Conservation (phyloP, 2,888 invertebrate species). For the Nemurella pictetii region DNA sequence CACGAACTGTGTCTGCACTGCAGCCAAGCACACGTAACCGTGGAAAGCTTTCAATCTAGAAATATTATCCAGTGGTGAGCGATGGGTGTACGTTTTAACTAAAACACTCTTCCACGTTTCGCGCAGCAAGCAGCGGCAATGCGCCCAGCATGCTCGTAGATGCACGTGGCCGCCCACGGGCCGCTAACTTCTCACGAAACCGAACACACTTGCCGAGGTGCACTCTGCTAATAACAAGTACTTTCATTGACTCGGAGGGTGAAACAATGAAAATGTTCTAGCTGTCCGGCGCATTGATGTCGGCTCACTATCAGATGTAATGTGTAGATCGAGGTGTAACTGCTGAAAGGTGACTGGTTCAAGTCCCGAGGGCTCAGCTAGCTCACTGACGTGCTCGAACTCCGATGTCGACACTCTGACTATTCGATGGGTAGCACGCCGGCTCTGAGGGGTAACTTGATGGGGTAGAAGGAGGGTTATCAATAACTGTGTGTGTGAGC, state of each 20-base stretch:
- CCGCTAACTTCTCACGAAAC: background rate
- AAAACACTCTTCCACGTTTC: background rate
- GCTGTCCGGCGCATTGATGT: no score
- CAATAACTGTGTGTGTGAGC: constrained; percentile 11
- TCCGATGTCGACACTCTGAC: background rate
- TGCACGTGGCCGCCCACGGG: constrained; percentile 7
- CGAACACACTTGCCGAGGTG: background rate
- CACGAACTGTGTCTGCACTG: no score
- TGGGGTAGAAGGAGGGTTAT: constrained; percentile 19
- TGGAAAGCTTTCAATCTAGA: no score
- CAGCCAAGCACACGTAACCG: no score
- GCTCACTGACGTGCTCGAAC: background rate
- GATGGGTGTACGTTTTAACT: background rate
- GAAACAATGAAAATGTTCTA: no score
- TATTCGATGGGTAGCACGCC: background rate
- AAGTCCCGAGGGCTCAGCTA: no score
- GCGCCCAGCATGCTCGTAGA: background rate
- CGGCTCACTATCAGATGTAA: no score
- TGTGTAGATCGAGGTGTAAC: no score
- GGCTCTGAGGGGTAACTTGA: background rate
- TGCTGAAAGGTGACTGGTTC: no score
- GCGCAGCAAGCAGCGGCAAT: background rate
- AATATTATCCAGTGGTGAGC: no score
- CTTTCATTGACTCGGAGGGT: no score
- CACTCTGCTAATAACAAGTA: no score